A percentile compares a stretch with the other conserved stretches of the same genome.
Evolutionary conservation across 2,888 invertebrate species (phyloP).

Genomic region (Erynnis tages): DNA sequence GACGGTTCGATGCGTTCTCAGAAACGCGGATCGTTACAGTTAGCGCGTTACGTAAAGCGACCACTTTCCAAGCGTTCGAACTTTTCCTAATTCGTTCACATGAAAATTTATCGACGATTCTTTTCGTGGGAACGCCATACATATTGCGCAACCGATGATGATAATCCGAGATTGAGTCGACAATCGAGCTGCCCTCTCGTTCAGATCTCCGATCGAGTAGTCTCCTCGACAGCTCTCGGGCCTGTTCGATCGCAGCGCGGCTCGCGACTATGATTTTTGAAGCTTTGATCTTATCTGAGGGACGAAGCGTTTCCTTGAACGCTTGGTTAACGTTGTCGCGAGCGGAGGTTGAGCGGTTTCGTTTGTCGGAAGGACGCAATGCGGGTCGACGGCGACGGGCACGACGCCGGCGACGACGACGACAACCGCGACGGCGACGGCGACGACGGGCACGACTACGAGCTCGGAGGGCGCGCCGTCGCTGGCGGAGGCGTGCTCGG

Average conservation of each 20-base stretch:
- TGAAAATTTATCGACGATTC: conserved; percentile 2
- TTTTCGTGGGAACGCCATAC: not conserved
- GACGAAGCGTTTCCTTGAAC: not conserved
- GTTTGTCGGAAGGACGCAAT: conserved; percentile 58
- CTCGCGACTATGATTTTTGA: conserved; percentile 61
- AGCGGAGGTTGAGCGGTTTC: not conserved
- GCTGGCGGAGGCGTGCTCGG: conserved; percentile 95
- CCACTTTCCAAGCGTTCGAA: conserved; percentile 16
- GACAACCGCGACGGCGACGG: conserved; percentile 72
- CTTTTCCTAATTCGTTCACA: conserved; percentile 16
- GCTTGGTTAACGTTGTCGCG: not conserved
- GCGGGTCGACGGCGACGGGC: conserved; percentile 69
- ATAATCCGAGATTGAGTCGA: conserved; percentile 83
- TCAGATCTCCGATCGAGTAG: conserved; percentile 51
- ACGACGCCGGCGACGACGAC: conserved; percentile 83
- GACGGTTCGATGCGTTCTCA: conserved; percentile 4
- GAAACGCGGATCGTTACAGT: conserved; percentile 13
- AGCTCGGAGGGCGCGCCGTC: conserved; percentile 84
- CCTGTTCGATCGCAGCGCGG: conserved; percentile 61
- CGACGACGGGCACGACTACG: conserved; percentile 76
- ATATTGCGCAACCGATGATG: conserved; percentile 63
- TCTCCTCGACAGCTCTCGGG: conserved; percentile 41
- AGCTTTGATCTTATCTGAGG: conserved; percentile 81
- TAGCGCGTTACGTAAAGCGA: conserved; percentile 11
- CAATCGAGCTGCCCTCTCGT: conserved; percentile 50